These are phyloP conservation scores for Bungarus multicinctus DNA, from an alignment of 2,113 vertebrate genomes.

Conservation along the genomic window DNA sequence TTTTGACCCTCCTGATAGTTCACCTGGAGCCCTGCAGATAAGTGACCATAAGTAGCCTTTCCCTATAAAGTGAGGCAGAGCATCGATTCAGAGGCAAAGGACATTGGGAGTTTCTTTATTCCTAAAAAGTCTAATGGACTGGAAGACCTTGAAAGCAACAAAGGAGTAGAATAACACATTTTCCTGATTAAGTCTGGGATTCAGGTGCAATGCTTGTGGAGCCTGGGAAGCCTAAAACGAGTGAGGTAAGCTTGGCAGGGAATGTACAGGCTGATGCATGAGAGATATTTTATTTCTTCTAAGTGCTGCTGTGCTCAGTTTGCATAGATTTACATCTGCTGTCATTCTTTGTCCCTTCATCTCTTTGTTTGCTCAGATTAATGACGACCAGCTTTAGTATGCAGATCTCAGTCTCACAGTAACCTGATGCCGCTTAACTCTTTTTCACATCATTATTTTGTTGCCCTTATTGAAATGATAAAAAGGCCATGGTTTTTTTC, in stretches of 20 bases:
- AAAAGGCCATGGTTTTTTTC: background rate
- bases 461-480: background rate
- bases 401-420: background rate
- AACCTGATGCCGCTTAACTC: background rate
- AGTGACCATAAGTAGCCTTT: background rate
- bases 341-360: background rate
- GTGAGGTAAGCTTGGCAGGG: background rate
- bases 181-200: background rate
- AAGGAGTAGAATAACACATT: background rate
- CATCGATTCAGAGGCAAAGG: background rate
- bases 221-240: background rate
- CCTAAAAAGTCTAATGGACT: background rate
- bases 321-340: background rate
- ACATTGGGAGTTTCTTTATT: background rate
- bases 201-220: background rate
- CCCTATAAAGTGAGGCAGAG: background rate
- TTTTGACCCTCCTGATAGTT: background rate
- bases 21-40: background rate
- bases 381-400: background rate
- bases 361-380: background rate
- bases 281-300: background rate
- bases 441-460: background rate
- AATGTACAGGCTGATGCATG: background rate
- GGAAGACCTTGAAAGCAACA: background rate
- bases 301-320: background rate